Conservation (phyloP, 1,140 invertebrate species). For the Diorhabda sublineata region DNA sequence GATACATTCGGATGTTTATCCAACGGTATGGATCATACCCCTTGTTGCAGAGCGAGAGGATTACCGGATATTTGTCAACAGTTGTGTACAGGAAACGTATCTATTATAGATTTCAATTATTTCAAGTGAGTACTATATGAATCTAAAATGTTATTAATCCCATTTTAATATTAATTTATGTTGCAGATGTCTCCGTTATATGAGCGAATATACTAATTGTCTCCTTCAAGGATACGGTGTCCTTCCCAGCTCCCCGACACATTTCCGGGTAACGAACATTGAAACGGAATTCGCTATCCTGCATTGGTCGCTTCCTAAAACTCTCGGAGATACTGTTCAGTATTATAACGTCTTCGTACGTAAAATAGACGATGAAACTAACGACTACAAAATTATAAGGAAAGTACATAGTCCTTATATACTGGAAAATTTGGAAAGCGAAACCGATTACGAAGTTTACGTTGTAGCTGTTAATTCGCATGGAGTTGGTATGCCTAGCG, state of each 20-base stretch:
- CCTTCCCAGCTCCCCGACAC: slow-evolving; percentile 64
- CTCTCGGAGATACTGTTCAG: slow-evolving; percentile 64
- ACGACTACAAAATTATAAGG: slow-evolving; percentile 26
- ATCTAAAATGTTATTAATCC: neutral
- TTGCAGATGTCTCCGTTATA: slow-evolving; percentile 65
- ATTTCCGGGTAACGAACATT: slow-evolving; percentile 65
- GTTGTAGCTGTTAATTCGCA: slow-evolving; percentile 77
- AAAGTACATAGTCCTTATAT: slow-evolving; percentile 64
- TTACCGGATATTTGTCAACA: slow-evolving; percentile 69
- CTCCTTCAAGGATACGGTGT: slow-evolving; percentile 79
- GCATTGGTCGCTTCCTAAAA: slow-evolving; percentile 70
- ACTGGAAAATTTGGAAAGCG: slow-evolving; percentile 66
- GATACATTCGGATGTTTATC: slow-evolving; percentile 74
- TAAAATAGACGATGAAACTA: slow-evolving; percentile 41
- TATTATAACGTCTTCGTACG: slow-evolving; percentile 67
- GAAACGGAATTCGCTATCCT: slow-evolving; percentile 71
- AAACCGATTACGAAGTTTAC: slow-evolving; percentile 75
- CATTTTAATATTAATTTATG: neutral
- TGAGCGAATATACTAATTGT: slow-evolving; percentile 74
- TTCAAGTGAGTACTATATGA: slow-evolving; percentile 62
- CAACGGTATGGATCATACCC: slow-evolving; percentile 75
- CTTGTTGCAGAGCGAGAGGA: slow-evolving; percentile 70
- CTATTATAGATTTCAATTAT: slow-evolving; percentile 70
- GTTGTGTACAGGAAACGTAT: slow-evolving; percentile 74
- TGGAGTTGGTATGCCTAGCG: slow-evolving; percentile 69